Evolutionary conservation across 92 coral and sea anemone species (phyloP).

Genomic region (Parazoanthus darwini): DNA sequence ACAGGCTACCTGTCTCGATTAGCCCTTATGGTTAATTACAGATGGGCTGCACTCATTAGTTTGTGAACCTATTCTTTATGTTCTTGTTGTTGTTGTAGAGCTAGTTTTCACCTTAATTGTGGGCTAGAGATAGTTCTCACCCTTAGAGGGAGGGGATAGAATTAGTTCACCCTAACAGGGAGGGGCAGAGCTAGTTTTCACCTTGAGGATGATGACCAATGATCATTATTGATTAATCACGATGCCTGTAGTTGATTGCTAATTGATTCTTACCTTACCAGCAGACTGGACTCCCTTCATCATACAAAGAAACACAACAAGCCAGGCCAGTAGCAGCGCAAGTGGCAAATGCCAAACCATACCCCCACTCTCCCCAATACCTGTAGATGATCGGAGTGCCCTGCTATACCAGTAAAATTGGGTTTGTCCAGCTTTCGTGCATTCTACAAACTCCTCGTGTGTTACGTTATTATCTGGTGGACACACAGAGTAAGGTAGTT

Average conservation of each 20-base stretch:
- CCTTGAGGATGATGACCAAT: background rate
- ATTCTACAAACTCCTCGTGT: slow-evolving; percentile 44
- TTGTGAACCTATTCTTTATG: too few relatives aligned
- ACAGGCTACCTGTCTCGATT: too few relatives aligned
- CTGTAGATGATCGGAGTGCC: slow-evolving; percentile 57
- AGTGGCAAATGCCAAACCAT: slow-evolving; percentile 84
- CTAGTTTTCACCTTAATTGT: too few relatives aligned
- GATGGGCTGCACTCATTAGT: too few relatives aligned
- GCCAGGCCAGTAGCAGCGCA: slow-evolving; percentile 79
- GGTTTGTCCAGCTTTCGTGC: slow-evolving; percentile 70
- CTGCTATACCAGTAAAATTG: slow-evolving; percentile 83
- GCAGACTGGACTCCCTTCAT: slow-evolving; percentile 95
- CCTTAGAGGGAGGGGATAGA: background rate
- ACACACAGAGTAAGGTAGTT: slow-evolving; percentile 70
- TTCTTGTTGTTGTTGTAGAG: too few relatives aligned
- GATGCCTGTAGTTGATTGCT: too few relatives aligned
- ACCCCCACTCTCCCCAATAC: slow-evolving; percentile 77
- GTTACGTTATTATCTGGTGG: slow-evolving; percentile 52
- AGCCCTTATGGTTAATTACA: too few relatives aligned
- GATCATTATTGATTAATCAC: too few relatives aligned
- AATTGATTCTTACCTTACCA: slow-evolving; percentile 71
- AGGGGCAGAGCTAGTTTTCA: too few relatives aligned
- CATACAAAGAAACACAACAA: slow-evolving; percentile 87
- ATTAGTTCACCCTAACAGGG: background rate
- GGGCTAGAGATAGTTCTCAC: too few relatives aligned